These are phyloP conservation scores for Cybosia mesomella DNA, from an alignment of 2,888 invertebrate species.

Conservation along the genomic window DNA sequence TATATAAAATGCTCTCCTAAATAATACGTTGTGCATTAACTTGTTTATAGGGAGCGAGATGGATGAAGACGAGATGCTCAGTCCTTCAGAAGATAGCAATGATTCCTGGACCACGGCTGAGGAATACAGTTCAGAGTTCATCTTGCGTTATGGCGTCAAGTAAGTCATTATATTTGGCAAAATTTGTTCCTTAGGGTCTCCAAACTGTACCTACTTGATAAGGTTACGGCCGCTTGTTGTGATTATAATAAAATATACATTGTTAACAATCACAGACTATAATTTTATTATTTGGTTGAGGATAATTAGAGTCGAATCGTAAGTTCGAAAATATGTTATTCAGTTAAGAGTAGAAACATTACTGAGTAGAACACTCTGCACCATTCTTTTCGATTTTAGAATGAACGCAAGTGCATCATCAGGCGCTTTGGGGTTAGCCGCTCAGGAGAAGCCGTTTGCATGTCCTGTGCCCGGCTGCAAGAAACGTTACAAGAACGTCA, in stretches of 20 bases:
- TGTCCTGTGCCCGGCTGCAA: slow-evolving; percentile 95
- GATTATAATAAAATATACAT: background rate
- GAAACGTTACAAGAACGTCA: slow-evolving; percentile 95
- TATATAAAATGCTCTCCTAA: background rate
- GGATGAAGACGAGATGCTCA: slow-evolving; percentile 90
- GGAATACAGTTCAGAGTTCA: slow-evolving; percentile 93
- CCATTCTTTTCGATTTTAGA: slow-evolving; percentile 49
- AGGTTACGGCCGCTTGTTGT: background rate
- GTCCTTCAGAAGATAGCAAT: slow-evolving; percentile 93
- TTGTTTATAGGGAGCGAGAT: slow-evolving; percentile 88
- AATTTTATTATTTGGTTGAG: too few relatives aligned
- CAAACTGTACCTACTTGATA: background rate
- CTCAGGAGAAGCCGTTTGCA: slow-evolving; percentile 92
- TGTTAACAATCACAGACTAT: background rate
- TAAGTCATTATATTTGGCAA: slow-evolving; percentile 48
- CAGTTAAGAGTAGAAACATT: background rate
- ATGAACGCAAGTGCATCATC: slow-evolving; percentile 74
- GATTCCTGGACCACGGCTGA: slow-evolving; percentile 93
- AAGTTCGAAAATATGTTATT: background rate
- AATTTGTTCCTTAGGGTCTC: background rate
- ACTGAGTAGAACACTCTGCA: background rate
- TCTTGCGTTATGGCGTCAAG: slow-evolving; percentile 90
- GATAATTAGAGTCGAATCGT: background rate
- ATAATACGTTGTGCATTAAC: background rate
- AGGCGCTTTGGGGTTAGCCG: slow-evolving; percentile 75